Percentiles rank a stretch among this genome's conserved stretches.
Evolutionary conservation across 1,140 invertebrate species (phyloP).

Genomic region (Pseudoatta argentina): DNA sequence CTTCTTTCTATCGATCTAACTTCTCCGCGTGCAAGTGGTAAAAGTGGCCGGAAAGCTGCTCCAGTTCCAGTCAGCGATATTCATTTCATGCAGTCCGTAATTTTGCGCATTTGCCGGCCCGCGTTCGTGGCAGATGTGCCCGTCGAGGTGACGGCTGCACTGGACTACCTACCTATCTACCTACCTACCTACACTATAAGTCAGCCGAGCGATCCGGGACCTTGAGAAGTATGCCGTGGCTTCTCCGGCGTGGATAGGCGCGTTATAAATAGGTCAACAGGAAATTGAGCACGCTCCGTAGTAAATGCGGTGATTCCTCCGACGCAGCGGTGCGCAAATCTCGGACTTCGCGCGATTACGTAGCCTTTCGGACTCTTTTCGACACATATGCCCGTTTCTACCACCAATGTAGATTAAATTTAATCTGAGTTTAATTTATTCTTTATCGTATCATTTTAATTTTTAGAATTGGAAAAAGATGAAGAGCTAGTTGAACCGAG

Average conservation of each 20-base stretch:
- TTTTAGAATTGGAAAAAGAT: too few species aligned
- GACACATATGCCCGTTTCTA: background rate
- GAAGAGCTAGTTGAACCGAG: too few species aligned
- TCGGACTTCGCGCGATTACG: background rate
- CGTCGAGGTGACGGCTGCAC: slow-evolving; percentile 18
- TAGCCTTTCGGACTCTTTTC: slow-evolving; percentile 7
- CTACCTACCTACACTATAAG: slow-evolving; percentile 35
- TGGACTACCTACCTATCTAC: slow-evolving; percentile 18
- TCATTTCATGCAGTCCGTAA: slow-evolving; percentile 41
- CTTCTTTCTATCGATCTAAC: slow-evolving; percentile 27
- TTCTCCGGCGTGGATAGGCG: slow-evolving; percentile 54
- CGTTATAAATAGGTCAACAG: slow-evolving; percentile 82
- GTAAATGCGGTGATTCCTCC: slow-evolving; percentile 68
- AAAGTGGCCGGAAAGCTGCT: slow-evolving; percentile 55
- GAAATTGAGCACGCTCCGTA: slow-evolving; percentile 75
- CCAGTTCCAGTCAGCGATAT: slow-evolving; percentile 41
- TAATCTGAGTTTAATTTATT: too few species aligned
- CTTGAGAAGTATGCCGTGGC: slow-evolving; percentile 74
- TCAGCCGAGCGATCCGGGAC: slow-evolving; percentile 52
- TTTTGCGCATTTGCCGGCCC: slow-evolving; percentile 38
- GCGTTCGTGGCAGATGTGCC: slow-evolving; percentile 23
- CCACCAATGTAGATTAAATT: too few species aligned
- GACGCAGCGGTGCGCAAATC: slow-evolving; percentile 64
- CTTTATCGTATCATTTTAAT: too few species aligned
- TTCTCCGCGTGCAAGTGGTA: slow-evolving; percentile 7